Base-by-base conservation (phyloP, 2,888 invertebrate species). In the Rhorus exstirpatorius region DNA sequence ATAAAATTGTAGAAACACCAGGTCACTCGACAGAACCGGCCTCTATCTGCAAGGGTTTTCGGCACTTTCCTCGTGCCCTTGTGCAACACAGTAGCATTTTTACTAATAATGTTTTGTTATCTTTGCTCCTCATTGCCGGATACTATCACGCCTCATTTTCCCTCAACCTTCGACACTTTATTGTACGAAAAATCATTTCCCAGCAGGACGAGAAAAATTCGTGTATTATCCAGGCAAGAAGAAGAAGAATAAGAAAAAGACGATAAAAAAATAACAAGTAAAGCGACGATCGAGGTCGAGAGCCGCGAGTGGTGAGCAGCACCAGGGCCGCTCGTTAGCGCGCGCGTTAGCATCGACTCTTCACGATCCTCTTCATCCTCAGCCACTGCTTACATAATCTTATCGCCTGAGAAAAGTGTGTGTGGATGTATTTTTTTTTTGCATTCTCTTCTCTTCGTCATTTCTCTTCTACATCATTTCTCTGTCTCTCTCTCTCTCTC, bases 261-360 rank as follows among this genome's bases (percentile, higher is more conserved):
- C 14, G 41, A 10, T 17, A 24, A 53, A 75, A 53, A 51, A 44
- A 17, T 1, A 12, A 49, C 31, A 70, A 67, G 68, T 26, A 61
- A 63, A 46, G 55, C 17, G 65, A 44, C 41, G 61, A 67, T 82
- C 76, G 82, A 79, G 67, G 74, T 82, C 79, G 82, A 68, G 63
- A 63, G 76, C 24, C 8, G 46, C 55, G 46, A 35, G 21, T 44
- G 24, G 70, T 17, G 51, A 55, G 68, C 49, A 63, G 31, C 77
- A 71, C 46, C 72, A 76, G 60, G 75, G 82, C 65, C 82, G 75
- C 82, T 83, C 82, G 76, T 83, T 79, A 82, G 55, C 82, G 74
- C 51, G 58, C 76, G 67, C 58, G 74, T 82, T 75, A 82, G 71
- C 82, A 71, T 72, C 46, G 63, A 53, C 63, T 61, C 82, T 38